phyloP scores from a whole-genome alignment of 2,113 vertebrate genomes.

The Micronycteris hirsuta region DNA sequence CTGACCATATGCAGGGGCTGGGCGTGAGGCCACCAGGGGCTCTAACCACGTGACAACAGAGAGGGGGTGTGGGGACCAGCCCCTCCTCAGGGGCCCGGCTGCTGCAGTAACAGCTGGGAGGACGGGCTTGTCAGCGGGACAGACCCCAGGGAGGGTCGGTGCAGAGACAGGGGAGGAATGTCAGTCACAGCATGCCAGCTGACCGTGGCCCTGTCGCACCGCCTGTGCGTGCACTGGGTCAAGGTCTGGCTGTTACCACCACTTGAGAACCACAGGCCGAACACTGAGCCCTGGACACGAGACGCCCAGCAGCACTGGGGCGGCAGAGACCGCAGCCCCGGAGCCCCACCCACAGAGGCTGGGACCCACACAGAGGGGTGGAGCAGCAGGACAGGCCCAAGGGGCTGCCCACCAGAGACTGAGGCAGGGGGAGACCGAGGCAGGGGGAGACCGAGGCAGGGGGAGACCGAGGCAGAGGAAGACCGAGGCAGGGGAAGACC shows the following conservation, averaged over 20 bases:
- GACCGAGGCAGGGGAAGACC: too few relatives aligned
- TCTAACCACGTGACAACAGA: background rate
- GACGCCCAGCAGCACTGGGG: fast-evolving
- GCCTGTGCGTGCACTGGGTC: background rate
- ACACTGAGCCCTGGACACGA: background rate
- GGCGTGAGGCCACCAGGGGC: background rate
- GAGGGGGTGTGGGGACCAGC: background rate
- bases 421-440: background rate
- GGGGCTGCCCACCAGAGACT: fast-evolving
- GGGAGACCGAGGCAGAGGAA: too few relatives aligned
- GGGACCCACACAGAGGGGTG: background rate
- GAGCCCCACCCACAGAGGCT: background rate
- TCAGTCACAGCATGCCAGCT: background rate
- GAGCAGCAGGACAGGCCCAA: fast-evolving
- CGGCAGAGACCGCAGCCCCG: background rate
- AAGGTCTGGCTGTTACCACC: background rate
- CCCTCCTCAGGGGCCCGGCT: background rate
- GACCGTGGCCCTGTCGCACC: background rate
- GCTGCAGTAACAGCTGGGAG: background rate
- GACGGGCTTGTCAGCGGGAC: background rate
- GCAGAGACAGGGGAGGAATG: background rate
- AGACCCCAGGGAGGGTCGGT: background rate
- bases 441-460: too few relatives aligned
- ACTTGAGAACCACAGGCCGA: background rate
- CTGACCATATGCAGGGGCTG: background rate